Conservation (phyloP, 2,113 vertebrate species). For the Hypocryptadius cinnamomeus region DNA sequence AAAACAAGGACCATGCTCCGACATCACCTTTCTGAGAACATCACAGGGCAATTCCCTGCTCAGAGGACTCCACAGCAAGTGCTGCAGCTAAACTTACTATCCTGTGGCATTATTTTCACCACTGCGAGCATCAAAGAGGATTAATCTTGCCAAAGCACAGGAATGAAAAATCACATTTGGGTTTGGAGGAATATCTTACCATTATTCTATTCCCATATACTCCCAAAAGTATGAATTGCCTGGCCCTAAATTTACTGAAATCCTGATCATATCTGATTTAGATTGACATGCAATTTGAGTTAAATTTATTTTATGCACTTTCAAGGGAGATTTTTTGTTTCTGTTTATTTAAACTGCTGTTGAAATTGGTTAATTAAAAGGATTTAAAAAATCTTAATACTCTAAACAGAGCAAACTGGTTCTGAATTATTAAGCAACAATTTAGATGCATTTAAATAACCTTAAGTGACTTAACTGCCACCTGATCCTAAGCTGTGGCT, state of each 20-base stretch:
- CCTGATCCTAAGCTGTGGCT: constrained; percentile 76
- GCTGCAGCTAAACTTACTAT: neutral
- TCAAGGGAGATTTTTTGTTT: constrained; percentile 47
- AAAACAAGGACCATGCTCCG: neutral
- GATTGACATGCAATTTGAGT: neutral
- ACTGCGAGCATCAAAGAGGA: neutral
- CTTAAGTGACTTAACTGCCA: constrained; percentile 76
- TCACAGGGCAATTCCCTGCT: neutral
- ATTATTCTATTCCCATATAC: neutral
- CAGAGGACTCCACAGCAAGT: neutral
- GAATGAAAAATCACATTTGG: neutral
- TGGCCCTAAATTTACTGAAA: neutral
- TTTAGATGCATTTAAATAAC: constrained; percentile 76
- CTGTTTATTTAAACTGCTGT: constrained; percentile 70
- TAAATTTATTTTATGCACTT: constrained; percentile 54
- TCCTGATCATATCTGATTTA: neutral
- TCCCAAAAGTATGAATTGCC: neutral
- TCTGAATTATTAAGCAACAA: constrained; percentile 81
- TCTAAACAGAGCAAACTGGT: constrained; percentile 77
- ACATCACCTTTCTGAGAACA: neutral
- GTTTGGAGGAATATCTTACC: neutral
- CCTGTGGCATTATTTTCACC: neutral
- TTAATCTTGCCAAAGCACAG: neutral
- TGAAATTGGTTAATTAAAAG: constrained; percentile 77
- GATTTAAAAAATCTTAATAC: constrained; percentile 76